Base-by-base conservation (phyloP, 53 echinoderm and acorn worm species). In the Paelopatides confundens region DNA sequence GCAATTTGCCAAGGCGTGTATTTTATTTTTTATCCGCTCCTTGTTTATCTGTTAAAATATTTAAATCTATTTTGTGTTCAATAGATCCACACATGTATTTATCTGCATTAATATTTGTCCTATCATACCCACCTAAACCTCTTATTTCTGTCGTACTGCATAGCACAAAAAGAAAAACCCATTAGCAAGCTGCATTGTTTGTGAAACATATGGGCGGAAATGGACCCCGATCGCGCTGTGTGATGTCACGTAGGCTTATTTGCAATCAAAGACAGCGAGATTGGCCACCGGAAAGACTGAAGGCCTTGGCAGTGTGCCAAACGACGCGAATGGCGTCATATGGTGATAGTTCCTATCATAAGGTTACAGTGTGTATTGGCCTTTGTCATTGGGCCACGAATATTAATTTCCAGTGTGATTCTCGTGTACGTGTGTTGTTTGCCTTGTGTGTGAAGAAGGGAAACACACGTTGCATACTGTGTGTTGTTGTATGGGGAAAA, bases 371-470 rank as follows among this genome's bases (percentile, higher is more conserved):
- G 21, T 21, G 43, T 43, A 40, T 74, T 39, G 74, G 74, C 74
- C 74, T 74, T 74, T 74, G 74, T 74, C 74, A 74, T 43, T 74
- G 74, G 74, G 36, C 74, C 74, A 74, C 74, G 74, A 74, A 31
- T 30, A 39, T 74, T 58, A 58, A 23, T 23, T 58, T 4, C 6
- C 58, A 5, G 43, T 43, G n/a, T n/a, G n/a, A n/a, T n/a, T n/a
- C n/a, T n/a, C n/a, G n/a, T n/a, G n/a, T n/a, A n/a, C n/a, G n/a
- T n/a, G n/a, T n/a, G n/a, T n/a, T n/a, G n/a, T n/a, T n/a, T n/a
- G n/a, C n/a, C n/a, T n/a, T n/a, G n/a, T n/a, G n/a, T n/a, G n/a
- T n/a, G n/a, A n/a, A n/a, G n/a, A n/a, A n/a, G n/a, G n/a, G n/a
- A n/a, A n/a, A n/a, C n/a, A n/a, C n/a, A n/a, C n/a, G n/a, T n/a